A percentile compares a stretch with the other conserved stretches of the same genome.
Conservation (phyloP, 2,113 vertebrate genomes). For the Pica pica region DNA sequence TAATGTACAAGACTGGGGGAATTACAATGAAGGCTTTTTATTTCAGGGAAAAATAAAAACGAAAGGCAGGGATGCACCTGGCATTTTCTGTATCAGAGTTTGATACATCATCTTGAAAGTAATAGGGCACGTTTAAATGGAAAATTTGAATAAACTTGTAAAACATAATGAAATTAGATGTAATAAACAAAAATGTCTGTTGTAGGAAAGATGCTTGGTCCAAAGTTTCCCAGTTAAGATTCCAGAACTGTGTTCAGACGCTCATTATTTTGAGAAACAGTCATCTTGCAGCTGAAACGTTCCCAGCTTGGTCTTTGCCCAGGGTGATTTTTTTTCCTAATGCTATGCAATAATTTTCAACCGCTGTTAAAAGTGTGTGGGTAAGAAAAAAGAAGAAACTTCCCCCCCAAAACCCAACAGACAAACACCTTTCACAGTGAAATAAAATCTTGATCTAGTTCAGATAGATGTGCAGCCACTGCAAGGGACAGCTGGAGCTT, state of each 20-base stretch:
- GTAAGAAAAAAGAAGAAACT: neutral
- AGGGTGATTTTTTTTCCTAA: neutral
- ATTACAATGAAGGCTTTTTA: neutral
- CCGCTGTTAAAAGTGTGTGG: neutral
- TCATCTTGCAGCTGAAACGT: neutral
- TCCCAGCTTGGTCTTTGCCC: conserved; percentile 19
- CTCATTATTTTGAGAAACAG: conserved; percentile 21
- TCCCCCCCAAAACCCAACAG: neutral
- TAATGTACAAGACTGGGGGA: neutral
- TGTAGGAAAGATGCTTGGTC: neutral
- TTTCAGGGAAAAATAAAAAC: neutral
- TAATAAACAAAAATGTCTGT: neutral
- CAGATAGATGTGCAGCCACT: neutral
- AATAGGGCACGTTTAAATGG: neutral
- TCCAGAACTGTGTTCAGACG: neutral
- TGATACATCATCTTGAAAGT: neutral
- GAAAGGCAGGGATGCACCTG: neutral
- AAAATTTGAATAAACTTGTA: neutral
- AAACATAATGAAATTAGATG: neutral
- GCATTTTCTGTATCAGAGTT: neutral
- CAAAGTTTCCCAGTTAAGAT: neutral
- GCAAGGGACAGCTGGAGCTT: neutral
- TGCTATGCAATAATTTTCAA: neutral
- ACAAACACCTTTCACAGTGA: neutral
- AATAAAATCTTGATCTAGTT: neutral